Evolutionary conservation across 1,140 invertebrate species (phyloP).

Genomic region (Ptiloglossa arizonensis): DNA sequence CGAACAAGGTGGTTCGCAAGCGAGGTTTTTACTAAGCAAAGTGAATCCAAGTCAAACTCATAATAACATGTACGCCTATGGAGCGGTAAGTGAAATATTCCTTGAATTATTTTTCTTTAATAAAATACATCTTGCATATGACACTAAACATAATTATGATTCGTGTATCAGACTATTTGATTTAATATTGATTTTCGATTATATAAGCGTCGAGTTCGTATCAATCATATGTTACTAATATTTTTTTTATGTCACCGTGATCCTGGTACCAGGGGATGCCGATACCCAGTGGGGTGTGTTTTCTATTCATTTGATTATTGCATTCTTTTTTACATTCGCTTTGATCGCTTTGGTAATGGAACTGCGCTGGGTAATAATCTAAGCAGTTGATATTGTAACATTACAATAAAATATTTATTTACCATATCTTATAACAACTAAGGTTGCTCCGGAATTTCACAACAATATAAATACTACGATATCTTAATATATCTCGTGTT

Average conservation of each 20-base stretch:
- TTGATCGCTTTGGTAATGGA: constrained; percentile 56
- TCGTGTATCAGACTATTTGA: constrained; percentile 15
- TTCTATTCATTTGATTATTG: constrained; percentile 70
- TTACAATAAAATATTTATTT: constrained; percentile 10
- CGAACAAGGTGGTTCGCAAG: constrained; percentile 98
- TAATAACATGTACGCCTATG: constrained; percentile 98
- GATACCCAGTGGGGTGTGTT: constrained; percentile 80
- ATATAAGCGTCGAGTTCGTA: constrained; percentile 71
- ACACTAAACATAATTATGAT: background rate
- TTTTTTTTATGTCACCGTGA: constrained; percentile 77
- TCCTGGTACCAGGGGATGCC: constrained; percentile 80
- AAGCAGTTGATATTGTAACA: background rate
- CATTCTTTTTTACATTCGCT: constrained; percentile 56
- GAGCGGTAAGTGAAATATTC: constrained; percentile 87
- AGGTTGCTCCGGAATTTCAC: background rate
- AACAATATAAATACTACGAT: background rate
- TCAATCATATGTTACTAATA: constrained; percentile 73
- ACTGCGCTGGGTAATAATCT: constrained; percentile 9
- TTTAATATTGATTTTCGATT: constrained; percentile 69
- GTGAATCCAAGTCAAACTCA: constrained; percentile 99
- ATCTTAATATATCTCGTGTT: constrained; percentile 1
- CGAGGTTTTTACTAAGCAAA: constrained; percentile 98
- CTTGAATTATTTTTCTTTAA: constrained; percentile 29
- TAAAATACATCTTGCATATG: constrained; percentile 16
- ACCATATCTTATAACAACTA: background rate